Conservation (phyloP, 1,140 invertebrate genomes). For the Micrasema minimum region DNA sequence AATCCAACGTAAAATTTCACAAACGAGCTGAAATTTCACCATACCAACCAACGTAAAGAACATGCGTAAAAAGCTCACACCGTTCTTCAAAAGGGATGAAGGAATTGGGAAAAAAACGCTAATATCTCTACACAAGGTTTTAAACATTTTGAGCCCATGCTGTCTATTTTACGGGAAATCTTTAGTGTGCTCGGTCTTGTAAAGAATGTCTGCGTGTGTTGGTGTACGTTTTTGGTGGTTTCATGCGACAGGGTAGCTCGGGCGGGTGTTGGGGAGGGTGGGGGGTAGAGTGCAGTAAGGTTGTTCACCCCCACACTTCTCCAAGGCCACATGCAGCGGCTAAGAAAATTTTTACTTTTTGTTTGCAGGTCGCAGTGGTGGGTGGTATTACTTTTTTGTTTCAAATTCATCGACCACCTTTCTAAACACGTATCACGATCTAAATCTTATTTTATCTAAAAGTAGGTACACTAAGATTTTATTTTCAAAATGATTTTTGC, state of each 20-base stretch:
- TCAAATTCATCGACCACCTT: too few relatives aligned
- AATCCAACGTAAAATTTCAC: too few relatives aligned
- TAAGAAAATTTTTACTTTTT: too few relatives aligned
- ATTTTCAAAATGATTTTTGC: too few relatives aligned
- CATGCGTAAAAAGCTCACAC: too few relatives aligned
- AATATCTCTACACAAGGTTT: too few relatives aligned
- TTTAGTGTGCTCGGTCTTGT: not conserved
- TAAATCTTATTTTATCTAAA: too few relatives aligned
- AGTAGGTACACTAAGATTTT: too few relatives aligned
- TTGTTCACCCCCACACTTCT: slow-evolving; percentile 51
- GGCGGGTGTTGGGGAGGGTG: not conserved
- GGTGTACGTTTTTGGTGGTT: slow-evolving; percentile 7
- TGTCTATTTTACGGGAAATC: not conserved
- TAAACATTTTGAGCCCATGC: not conserved
- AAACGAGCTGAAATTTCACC: not conserved
- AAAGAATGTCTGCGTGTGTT: slow-evolving; percentile 1
- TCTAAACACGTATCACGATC: too few relatives aligned
- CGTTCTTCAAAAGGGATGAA: too few relatives aligned
- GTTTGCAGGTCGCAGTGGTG: not conserved
- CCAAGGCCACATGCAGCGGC: slow-evolving; percentile 52
- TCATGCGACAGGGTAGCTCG: not conserved
- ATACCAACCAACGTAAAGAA: too few relatives aligned
- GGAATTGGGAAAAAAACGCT: too few relatives aligned
- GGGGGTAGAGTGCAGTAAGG: slow-evolving; percentile 46
- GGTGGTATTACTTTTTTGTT: not conserved